These are phyloP conservation scores for Cheilosia urbana DNA, from an alignment of 2,888 invertebrate genomes.

Conservation along the genomic window DNA sequence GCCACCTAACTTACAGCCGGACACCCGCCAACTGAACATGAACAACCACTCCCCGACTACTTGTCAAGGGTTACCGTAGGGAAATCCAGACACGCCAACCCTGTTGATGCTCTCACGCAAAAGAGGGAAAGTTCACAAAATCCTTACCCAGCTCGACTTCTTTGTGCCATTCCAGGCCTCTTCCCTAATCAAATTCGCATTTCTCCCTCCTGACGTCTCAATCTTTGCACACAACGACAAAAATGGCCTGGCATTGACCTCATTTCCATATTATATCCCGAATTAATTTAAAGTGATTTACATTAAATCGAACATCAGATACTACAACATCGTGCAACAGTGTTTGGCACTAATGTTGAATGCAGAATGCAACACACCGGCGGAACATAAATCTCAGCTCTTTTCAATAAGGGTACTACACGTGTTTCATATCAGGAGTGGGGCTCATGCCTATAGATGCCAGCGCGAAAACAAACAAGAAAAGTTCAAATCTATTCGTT, in stretches of 20 bases:
- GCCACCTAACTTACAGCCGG: no score
- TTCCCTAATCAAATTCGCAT: no score
- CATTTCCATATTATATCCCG: constrained; percentile 24
- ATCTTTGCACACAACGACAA: constrained; percentile 17
- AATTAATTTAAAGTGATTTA: constrained; percentile 72
- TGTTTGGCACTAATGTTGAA: constrained; percentile 33
- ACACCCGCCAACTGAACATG: no score
- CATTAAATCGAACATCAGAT: constrained; percentile 72
- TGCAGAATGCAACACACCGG: constrained; percentile 46
- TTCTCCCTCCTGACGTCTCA: constrained; percentile 16
- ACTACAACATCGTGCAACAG: constrained; percentile 68
- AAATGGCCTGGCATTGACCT: constrained; percentile 33
- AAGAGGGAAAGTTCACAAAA: no score
- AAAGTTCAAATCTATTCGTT: constrained; percentile 60
- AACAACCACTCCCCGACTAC: no score
- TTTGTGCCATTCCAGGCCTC: no score
- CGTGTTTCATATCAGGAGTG: constrained; percentile 31
- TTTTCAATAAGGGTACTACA: constrained; percentile 51
- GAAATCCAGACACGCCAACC: no score
- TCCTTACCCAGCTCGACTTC: no score
- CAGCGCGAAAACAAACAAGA: constrained; percentile 25
- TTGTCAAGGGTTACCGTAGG: no score
- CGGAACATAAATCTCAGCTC: constrained; percentile 59
- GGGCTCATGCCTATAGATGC: neutral
- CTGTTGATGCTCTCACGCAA: no score